Conservation (phyloP, 2,113 vertebrate genomes). For the Myodes glareolus region DNA sequence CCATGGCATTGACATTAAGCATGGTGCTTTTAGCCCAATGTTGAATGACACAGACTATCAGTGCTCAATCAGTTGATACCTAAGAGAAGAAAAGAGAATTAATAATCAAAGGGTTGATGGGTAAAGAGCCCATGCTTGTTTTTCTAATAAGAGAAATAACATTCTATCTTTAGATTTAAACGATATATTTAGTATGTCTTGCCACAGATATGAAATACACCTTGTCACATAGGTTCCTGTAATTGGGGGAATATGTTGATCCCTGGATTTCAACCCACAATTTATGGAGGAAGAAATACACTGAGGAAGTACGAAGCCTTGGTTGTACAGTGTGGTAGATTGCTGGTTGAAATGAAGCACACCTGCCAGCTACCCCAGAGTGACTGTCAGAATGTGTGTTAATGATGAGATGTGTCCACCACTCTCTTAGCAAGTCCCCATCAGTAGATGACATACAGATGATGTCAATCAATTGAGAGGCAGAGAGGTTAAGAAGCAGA, state of each 20-base stretch:
- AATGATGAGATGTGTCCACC: accelerated
- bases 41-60: background rate
- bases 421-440: background rate
- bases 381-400: background rate
- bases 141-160: background rate
- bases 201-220: background rate
- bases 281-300: background rate
- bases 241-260: background rate
- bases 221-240: background rate
- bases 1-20: background rate
- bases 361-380: background rate
- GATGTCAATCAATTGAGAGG: background rate
- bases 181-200: background rate
- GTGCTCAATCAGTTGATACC: background rate
- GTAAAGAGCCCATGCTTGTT: background rate
- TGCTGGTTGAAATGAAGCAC: background rate
- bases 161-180: background rate
- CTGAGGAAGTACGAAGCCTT: background rate
- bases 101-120: background rate
- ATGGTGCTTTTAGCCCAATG: accelerated
- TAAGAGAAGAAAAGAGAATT: background rate
- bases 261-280: background rate
- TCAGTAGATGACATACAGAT: background rate
- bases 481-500: background rate
- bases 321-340: background rate